Base-by-base conservation (phyloP, 2,797 vertebrate species). In the Macroramphosus scolopax region DNA sequence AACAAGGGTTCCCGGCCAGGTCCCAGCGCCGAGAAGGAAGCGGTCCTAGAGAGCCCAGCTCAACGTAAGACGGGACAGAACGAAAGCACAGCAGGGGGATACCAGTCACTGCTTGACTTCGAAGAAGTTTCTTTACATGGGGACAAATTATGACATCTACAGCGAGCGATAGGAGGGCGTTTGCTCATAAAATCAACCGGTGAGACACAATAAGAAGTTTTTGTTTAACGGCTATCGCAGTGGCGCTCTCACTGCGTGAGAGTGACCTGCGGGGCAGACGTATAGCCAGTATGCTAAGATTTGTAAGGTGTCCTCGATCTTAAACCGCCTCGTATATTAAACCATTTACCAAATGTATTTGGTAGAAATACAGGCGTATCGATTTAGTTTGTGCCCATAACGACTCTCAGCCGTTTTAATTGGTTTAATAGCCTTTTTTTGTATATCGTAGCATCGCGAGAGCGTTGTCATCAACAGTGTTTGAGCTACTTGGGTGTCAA, bases 151-250 rank as follows among this genome's bases (percentile, higher is more conserved):
- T 90, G 89, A 81, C 91, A 76, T 89, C 91, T 28, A 82, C 92
- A 14, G 81, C 82, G 29, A 88, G 86, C 56, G 93, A 95, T 42
- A 89, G 93, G 85, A 92, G 93, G 81, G 93, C 93, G 62, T 95
- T 95, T 75, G 93, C 93, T 50, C 92, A 93, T 73, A 94, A 93
- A 81, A 95, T 94, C 77, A 95, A 93, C 88, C 92, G 93, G 93
- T 95, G 89, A 88, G 82, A 34, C 31, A 12, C 20, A 2, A 8
- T 39, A 46, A 35, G 30, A 78, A 85, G 72, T 84, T 82, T 37
- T 49, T 52, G 68, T 77, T 71, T 44, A 40, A 39, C 43, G 7
- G 57, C 32, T 8, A 4, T 28, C 22, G 37, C 30, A 34, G 40
- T 35, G 38, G 17, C 26, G 46, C 25, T 41, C 15, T n/a, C n/a